phyloP scores from a whole-genome alignment of 2,888 invertebrate species.

The Scelioninae gen. 1 region DNA sequence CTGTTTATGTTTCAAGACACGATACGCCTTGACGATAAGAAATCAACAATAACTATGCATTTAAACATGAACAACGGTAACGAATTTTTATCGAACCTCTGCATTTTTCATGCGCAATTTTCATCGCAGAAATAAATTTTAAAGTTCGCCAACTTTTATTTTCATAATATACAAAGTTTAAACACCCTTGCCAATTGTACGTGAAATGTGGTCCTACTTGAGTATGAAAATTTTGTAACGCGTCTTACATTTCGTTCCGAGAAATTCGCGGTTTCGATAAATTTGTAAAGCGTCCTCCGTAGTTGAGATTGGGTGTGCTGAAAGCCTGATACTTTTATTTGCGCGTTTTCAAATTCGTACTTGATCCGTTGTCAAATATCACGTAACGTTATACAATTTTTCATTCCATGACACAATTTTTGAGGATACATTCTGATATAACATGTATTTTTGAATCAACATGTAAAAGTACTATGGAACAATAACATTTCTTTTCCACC shows the following conservation, averaged over 20 bases:
- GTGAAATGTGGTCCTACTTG: conserved; percentile 26
- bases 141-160: conserved; percentile 26
- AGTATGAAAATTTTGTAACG: conserved; percentile 33
- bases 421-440: neutral
- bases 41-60: conserved; percentile 45
- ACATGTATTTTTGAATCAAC: too few relatives aligned
- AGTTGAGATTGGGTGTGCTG: neutral
- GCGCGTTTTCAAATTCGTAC: too few relatives aligned
- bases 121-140: conserved; percentile 27
- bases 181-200: conserved; percentile 45
- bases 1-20: conserved; percentile 42
- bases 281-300: conserved; percentile 9
- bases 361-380: neutral
- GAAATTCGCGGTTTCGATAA: conserved; percentile 30
- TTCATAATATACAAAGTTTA: conserved; percentile 28
- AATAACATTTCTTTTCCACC: too few relatives aligned
- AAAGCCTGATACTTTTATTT: too few relatives aligned
- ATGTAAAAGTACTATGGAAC: too few relatives aligned
- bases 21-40: conserved; percentile 34
- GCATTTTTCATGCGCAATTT: conserved; percentile 25
- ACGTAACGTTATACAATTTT: conserved; percentile 9
- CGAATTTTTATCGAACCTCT: conserved; percentile 44
- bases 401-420: conserved; percentile 3
- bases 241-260: conserved; percentile 15
- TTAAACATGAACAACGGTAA: conserved; percentile 38